Evolutionary conservation across 2,797 vertebrate species (phyloP).

Genomic region (Eupleurogrammus muticus): DNA sequence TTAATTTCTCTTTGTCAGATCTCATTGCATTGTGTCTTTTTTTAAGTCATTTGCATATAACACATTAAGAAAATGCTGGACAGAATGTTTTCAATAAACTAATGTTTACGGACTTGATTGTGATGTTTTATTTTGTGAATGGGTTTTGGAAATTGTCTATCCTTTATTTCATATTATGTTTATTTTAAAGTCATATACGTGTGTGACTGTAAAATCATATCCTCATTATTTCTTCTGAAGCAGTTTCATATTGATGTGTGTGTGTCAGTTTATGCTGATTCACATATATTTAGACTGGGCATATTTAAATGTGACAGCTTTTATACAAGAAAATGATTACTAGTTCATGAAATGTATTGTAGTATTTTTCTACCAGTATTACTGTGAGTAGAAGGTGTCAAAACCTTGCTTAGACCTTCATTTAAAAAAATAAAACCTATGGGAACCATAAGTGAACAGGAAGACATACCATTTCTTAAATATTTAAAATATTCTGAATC

Average conservation of each 20-base stretch:
- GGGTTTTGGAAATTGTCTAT: neutral
- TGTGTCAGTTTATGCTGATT: neutral
- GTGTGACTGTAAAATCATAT: neutral
- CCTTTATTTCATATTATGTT: neutral
- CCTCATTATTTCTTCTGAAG: neutral
- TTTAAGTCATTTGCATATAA: conserved; percentile 60
- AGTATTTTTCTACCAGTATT: neutral
- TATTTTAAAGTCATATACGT: neutral
- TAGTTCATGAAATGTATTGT: neutral
- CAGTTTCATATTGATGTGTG: neutral
- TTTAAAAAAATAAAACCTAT: neutral
- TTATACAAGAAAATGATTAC: neutral
- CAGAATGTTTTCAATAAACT: conserved; percentile 84
- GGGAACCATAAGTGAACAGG: neutral
- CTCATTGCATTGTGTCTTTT: conserved; percentile 52
- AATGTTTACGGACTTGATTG: conserved; percentile 70
- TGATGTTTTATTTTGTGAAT: conserved; percentile 34
- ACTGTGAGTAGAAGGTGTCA: neutral
- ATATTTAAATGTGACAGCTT: neutral
- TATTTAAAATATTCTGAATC: too few species aligned
- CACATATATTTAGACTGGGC: neutral
- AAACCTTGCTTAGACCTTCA: neutral
- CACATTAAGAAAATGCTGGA: conserved; percentile 75
- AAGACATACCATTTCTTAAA: too few species aligned
- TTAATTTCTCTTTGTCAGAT: conserved; percentile 32